Base-by-base conservation (phyloP, 2,888 invertebrate genomes). In the Galeopsomyia nigrocyanea region DNA sequence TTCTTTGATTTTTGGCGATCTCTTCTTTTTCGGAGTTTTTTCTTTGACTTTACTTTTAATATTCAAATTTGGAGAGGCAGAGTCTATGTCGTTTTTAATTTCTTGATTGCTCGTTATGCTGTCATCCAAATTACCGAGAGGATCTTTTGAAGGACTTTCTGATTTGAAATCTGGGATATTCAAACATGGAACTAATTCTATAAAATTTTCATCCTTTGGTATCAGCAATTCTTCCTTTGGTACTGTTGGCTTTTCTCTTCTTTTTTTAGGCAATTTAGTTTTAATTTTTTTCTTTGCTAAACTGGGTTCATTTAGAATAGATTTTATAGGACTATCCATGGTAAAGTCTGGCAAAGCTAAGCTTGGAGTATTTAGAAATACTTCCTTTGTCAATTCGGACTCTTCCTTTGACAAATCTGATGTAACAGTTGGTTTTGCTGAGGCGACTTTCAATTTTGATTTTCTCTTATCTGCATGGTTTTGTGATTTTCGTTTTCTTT, bases 401-500 rank as follows among this genome's bases (percentile, higher is more conserved):
- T 68, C 71, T 31, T 65, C 68, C 46, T 70, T 74, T 50, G 47
- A 6, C 16, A 47, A 39, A 39, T 66, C 68, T 49, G 63, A 17
- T 64, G 46, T 16, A 47, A 10, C 39, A 19, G 56, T 61, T 21
- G 66, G 21, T 26, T 74, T 71, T 0, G 17, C 22, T 17, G 39
- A 1, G 14, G 6, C 21, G 49, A 16, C 0, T 61, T 73, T 71
- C n/a, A 51, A 50, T 62, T 68, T 73, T 19, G 62, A 51, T 62
- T 73, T 75, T 46, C 71, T 57, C 61, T 75, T 75, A 0, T 71
- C 73, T n/a, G 21, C 21, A 55, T 71, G 60, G 58, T 62, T 68
- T 75, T 50, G 76, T 56, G 55, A 69, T 61, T 82, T 84, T 66
- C 82, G 83, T 77, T 84, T 85, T 65, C 84, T 83, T 77, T 88